Evolutionary conservation across 2,113 vertebrate species (phyloP).

Genomic region (Helogale parvula): DNA sequence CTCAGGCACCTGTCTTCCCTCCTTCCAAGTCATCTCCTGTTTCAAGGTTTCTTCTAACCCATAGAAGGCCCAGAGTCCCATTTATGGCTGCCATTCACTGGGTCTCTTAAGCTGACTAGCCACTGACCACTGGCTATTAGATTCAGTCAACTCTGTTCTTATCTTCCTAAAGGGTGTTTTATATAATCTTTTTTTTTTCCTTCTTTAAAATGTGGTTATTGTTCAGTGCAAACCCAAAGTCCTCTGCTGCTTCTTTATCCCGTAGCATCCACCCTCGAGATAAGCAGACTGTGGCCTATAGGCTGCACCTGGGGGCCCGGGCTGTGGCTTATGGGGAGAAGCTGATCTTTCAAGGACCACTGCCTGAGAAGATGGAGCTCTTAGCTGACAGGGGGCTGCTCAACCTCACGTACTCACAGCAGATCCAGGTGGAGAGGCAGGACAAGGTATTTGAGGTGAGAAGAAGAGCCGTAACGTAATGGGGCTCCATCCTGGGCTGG

Average conservation of each 20-base stretch:
- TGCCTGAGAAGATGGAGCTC: conserved; percentile 79
- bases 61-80: neutral
- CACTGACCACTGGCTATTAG: neutral
- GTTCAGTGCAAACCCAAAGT: neutral
- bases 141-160: neutral
- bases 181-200: neutral
- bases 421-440: conserved; percentile 75
- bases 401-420: conserved; percentile 87
- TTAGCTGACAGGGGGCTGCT: conserved; percentile 58
- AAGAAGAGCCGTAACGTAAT: rapidly evolving
- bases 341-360: conserved; percentile 90
- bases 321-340: conserved; percentile 91
- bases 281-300: conserved; percentile 90
- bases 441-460: conserved; percentile 89
- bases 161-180: neutral
- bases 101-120: neutral
- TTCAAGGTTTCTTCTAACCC: neutral
- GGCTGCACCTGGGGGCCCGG: conserved; percentile 91
- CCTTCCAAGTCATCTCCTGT: neutral
- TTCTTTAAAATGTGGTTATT: neutral
- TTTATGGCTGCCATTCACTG: neutral
- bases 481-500: neutral
- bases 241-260: neutral
- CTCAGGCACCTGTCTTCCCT: neutral
- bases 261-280: conserved; percentile 92